Evolutionary conservation across 1,140 invertebrate species (phyloP), one percentile per base, ranked within the genome.

Genomic region (Aphis craccivora): DNA sequence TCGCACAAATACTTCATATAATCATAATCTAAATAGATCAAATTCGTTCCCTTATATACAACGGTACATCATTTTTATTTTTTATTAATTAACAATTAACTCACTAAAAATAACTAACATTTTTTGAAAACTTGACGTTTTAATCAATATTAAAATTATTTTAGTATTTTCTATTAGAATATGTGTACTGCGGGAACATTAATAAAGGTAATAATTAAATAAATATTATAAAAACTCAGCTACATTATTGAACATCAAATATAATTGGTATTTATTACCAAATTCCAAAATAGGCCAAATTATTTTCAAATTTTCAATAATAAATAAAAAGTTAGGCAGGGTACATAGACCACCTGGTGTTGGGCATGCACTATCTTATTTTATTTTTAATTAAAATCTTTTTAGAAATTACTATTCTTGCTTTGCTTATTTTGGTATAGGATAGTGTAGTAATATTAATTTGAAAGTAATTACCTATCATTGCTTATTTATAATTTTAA

Each of bases 1-100:
- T 45, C 67, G 43, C 83, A 35, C 67, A 53, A 51, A 83, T 51
- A 25, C 90, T 83, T 11, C 40, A 51, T 51, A 35, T 92, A 45
- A n/a, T 83, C 43, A 48, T 22, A 92, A 81, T 40, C 43, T 93
- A 86, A 86, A 86, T 55, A n/a, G 91, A 93, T 93, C 91, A 86
- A 93, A 93, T 55, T 93, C 91, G 9, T 86, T 30, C 48, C 91
- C 91, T 55, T 86, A 93, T 84, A 84, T 84, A 43, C 48, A 40
- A 86, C 81, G 81, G 81, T 93, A 92, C 43, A 81, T 20, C 35
- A 90, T 92, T 35, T 92, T 53, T 92, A 45, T 40, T 92, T 53
- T 22, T n/a, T 51, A 88, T n/a, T 67, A 30, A 67, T 60, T 67
- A 35, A 88, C 45, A 7, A 48, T 48, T n/a, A 53, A 14, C 45